phyloP scores from a whole-genome alignment of 2,113 vertebrate genomes.

The Scolopax mira region DNA sequence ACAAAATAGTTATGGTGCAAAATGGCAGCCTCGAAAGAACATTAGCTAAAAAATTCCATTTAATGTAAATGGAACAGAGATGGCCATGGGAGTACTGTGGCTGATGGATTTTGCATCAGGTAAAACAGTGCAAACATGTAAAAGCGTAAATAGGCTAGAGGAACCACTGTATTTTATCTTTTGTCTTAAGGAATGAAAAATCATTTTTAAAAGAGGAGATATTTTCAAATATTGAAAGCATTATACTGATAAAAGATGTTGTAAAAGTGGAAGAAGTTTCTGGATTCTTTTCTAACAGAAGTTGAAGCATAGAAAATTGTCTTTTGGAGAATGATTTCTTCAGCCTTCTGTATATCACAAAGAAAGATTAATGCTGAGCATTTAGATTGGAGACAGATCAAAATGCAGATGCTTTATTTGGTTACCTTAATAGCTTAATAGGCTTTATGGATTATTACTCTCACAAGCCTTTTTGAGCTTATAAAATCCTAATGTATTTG shows the following conservation, averaged over 20 bases:
- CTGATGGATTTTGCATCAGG: background rate
- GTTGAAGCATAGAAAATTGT: background rate
- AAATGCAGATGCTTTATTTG: constrained; percentile 63
- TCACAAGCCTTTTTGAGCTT: constrained; percentile 50
- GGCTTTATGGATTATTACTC: constrained; percentile 65
- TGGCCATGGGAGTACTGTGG: background rate
- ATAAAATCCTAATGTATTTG: constrained; percentile 47
- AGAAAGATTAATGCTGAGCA: background rate
- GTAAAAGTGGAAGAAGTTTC: background rate
- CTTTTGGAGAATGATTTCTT: background rate
- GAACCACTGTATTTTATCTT: background rate
- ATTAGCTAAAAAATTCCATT: background rate
- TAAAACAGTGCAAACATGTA: background rate
- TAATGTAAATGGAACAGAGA: background rate
- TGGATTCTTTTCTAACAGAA: background rate
- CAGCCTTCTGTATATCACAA: background rate
- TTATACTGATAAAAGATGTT: background rate
- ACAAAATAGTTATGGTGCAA: background rate
- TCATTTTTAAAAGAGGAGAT: background rate
- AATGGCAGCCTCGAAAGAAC: background rate
- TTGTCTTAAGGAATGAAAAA: background rate
- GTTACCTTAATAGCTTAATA: constrained; percentile 64
- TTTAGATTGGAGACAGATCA: constrained; percentile 36
- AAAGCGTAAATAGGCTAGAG: background rate
- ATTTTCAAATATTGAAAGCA: background rate